phyloP scores from a whole-genome alignment of 2,113 vertebrate species.

The Canis aureus region DNA sequence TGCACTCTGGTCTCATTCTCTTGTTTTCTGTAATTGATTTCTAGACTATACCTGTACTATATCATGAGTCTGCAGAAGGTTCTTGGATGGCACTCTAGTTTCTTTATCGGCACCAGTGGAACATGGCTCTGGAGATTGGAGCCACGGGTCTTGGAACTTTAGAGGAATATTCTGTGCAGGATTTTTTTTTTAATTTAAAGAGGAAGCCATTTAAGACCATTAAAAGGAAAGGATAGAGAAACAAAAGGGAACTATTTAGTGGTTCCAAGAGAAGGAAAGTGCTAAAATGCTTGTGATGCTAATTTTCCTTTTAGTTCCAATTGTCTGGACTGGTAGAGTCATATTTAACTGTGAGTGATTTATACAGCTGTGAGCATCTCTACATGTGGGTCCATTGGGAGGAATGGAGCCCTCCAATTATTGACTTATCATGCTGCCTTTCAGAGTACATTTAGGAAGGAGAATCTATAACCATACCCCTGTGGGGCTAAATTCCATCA shows the following conservation, averaged over 20 bases:
- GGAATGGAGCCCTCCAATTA: not conserved
- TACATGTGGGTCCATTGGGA: not conserved
- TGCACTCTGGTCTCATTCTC: not conserved
- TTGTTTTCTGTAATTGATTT: not conserved
- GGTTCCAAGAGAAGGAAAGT: constrained; percentile 3
- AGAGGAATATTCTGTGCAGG: not conserved
- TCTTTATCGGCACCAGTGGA: not conserved
- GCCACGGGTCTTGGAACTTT: not conserved
- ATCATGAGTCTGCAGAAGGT: not conserved
- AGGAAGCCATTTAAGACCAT: not conserved
- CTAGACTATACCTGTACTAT: not conserved
- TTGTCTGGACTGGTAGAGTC: not conserved
- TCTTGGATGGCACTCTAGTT: not conserved
- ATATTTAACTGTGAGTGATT: not conserved
- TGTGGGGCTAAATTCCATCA: not conserved
- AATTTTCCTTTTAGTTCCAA: not conserved
- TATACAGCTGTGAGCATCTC: constrained; percentile 7
- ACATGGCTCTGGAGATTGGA: not conserved
- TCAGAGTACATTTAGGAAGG: not conserved
- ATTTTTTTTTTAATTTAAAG: not conserved
- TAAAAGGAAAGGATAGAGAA: constrained; percentile 32
- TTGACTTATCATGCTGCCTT: not conserved
- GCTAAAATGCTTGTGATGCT: not conserved
- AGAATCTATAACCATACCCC: not conserved
- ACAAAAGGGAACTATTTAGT: not conserved